These are phyloP conservation scores for Dendrolimus kikuchii DNA, from an alignment of 1,140 invertebrate genomes.

Conservation along the genomic window DNA sequence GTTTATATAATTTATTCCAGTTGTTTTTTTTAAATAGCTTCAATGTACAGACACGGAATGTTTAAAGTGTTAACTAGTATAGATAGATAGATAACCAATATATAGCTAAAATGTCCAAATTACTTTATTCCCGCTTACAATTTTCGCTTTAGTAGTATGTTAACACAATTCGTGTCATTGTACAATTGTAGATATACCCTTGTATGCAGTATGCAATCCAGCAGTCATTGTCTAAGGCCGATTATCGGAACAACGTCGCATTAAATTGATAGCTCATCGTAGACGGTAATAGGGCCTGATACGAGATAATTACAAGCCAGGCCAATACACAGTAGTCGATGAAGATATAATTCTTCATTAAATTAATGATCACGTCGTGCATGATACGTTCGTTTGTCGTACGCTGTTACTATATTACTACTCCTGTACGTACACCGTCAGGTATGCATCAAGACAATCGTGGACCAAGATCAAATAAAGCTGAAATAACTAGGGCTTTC, in stretches of 20 bases:
- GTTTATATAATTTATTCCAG: too few relatives aligned
- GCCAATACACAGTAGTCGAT: slow-evolving; percentile 33
- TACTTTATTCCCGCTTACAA: too few relatives aligned
- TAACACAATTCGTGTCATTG: slow-evolving; percentile 15
- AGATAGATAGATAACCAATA: too few relatives aligned
- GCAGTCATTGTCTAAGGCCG: slow-evolving; percentile 33
- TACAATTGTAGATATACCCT: slow-evolving; percentile 30
- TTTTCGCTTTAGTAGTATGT: too few relatives aligned
- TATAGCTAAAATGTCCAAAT: too few relatives aligned
- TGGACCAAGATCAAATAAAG: too few relatives aligned
- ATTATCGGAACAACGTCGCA: slow-evolving; percentile 40
- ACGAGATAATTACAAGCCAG: slow-evolving; percentile 41
- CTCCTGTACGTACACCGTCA: neutral
- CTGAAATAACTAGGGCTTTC: too few relatives aligned
- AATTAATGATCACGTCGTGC: slow-evolving; percentile 33
- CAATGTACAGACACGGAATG: too few relatives aligned
- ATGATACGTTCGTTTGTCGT: slow-evolving; percentile 28
- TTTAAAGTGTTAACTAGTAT: too few relatives aligned
- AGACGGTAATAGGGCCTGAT: slow-evolving; percentile 43
- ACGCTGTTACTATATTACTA: neutral
- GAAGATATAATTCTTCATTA: slow-evolving; percentile 46
- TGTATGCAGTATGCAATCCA: slow-evolving; percentile 20
- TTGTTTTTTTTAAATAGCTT: too few relatives aligned
- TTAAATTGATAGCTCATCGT: slow-evolving; percentile 42
- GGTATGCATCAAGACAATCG: too few relatives aligned